A percentile compares a stretch with the other conserved stretches of the same genome.
phyloP scores from a whole-genome alignment of 53 echinoderm and acorn worm species.

The Astropecten irregularis region DNA sequence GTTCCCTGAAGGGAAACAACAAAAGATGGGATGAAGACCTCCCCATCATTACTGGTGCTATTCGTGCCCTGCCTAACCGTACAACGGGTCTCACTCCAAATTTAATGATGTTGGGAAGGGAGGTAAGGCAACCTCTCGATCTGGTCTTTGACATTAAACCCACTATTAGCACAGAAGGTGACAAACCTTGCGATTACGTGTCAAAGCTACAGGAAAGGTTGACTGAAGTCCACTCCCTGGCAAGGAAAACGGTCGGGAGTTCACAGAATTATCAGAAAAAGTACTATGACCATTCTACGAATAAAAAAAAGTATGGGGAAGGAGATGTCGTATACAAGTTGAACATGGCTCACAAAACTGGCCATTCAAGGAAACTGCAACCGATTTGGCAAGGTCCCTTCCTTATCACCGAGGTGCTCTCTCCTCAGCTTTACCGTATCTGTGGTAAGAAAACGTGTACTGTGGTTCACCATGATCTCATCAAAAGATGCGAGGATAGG shows the following conservation, averaged over 20 bases:
- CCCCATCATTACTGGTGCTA: conserved; percentile 63
- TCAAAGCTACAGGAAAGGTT: neutral
- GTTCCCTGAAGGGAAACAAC: conserved; percentile 57
- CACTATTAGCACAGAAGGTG: neutral
- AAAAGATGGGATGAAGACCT: conserved; percentile 70
- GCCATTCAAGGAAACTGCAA: neutral
- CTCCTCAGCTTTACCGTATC: neutral
- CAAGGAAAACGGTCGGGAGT: neutral
- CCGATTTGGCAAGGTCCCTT: neutral
- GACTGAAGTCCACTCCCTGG: neutral
- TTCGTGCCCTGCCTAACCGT: conserved; percentile 15
- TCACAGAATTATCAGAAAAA: conserved; percentile 2
- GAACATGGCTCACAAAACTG: neutral
- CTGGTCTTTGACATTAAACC: neutral
- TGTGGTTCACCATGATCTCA: too few relatives aligned
- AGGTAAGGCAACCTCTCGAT: conserved; percentile 47
- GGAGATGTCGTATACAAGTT: neutral
- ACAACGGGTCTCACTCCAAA: too few relatives aligned
- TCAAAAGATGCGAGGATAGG: neutral
- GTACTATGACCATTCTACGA: neutral
- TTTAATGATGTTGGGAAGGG: too few relatives aligned
- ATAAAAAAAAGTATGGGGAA: neutral
- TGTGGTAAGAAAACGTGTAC: too few relatives aligned
- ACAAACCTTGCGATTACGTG: neutral
- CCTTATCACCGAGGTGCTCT: neutral